These are phyloP conservation scores for Pogona vitticeps DNA, from an alignment of 2,113 vertebrate genomes.

Conservation along the genomic window DNA sequence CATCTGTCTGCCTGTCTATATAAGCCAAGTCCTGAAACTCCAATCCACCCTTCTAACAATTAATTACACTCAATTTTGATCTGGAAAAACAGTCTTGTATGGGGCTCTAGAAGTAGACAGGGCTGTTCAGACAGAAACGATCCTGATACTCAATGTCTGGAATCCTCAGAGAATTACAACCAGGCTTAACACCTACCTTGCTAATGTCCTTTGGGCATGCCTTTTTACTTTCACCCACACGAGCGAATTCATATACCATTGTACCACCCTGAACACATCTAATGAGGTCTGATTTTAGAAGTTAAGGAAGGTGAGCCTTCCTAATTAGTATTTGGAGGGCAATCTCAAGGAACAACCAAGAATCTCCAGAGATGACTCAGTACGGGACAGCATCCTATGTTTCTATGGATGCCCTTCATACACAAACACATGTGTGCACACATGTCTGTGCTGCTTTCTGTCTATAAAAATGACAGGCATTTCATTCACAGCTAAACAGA, in stretches of 20 bases:
- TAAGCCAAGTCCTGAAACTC: background rate
- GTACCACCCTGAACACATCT: too few relatives aligned
- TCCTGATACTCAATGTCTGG: background rate
- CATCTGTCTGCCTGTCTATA: background rate
- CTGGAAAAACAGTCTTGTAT: background rate
- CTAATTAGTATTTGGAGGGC: too few relatives aligned
- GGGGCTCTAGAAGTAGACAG: background rate
- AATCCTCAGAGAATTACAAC: too few relatives aligned
- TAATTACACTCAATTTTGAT: too few relatives aligned
- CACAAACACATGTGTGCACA: background rate
- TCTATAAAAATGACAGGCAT: background rate
- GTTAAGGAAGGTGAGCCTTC: too few relatives aligned
- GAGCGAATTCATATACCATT: background rate
- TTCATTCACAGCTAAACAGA: too few relatives aligned
- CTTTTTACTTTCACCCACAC: background rate
- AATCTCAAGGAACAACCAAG: too few relatives aligned
- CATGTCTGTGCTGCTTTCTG: background rate
- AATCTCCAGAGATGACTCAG: too few relatives aligned
- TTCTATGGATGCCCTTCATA: slow-evolving; percentile 26
- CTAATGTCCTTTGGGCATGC: too few relatives aligned
- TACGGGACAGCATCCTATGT: too few relatives aligned
- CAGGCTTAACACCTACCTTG: background rate
- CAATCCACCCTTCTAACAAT: background rate
- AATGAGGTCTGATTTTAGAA: too few relatives aligned
- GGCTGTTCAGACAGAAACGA: background rate